Conservation (phyloP, 2,888 invertebrate genomes). For the Volucella inflata region DNA sequence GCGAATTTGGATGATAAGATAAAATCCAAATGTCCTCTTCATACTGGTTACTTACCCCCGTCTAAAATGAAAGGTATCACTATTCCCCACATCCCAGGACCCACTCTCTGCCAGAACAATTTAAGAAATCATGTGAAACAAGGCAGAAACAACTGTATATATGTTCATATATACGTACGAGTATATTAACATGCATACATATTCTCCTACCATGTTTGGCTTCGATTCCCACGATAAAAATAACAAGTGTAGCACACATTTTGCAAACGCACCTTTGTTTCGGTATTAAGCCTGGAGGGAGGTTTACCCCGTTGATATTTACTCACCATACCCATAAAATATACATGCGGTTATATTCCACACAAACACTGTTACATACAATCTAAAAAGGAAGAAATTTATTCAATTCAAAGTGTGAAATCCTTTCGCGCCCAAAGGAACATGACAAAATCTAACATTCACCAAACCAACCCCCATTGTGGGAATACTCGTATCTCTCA, state of each 20-base stretch:
- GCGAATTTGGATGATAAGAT: slow-evolving; percentile 28
- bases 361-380: slow-evolving; percentile 20
- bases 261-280: slow-evolving; percentile 44
- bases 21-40: slow-evolving; percentile 53
- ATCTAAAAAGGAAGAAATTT: slow-evolving; percentile 49
- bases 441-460: slow-evolving; percentile 50
- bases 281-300: slow-evolving; percentile 30
- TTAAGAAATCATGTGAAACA: slow-evolving; percentile 12
- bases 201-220: background rate
- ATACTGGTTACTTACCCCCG: background rate
- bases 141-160: slow-evolving; percentile 7
- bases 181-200: too few species aligned
- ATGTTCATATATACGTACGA: background rate
- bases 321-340: slow-evolving; percentile 66
- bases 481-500: background rate
- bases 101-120: background rate
- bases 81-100: background rate
- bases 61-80: background rate
- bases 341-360: slow-evolving; percentile 68
- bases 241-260: slow-evolving; percentile 4
- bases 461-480: background rate
- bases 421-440: slow-evolving; percentile 65
- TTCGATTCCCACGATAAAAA: background rate
- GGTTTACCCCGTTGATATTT: slow-evolving; percentile 62
- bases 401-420: slow-evolving; percentile 70